Evolutionary conservation across 2,797 vertebrate species (phyloP).

Genomic region (Odontamblyopus lacepedii): DNA sequence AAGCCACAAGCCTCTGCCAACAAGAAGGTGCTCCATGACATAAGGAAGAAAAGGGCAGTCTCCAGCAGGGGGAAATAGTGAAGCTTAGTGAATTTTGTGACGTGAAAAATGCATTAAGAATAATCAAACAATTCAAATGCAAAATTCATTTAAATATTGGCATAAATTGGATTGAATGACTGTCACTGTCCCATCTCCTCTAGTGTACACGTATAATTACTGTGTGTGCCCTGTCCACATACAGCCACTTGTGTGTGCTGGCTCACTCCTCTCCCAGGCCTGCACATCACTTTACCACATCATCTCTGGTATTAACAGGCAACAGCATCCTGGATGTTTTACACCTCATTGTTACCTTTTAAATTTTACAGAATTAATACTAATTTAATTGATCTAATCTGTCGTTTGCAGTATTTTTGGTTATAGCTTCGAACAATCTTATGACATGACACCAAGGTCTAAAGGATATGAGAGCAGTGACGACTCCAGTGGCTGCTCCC

Average conservation of each 20-base stretch:
- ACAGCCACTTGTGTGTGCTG: background rate
- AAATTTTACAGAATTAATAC: background rate
- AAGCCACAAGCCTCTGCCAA: conserved; percentile 96
- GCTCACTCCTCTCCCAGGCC: background rate
- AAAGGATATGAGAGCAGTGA: conserved; percentile 98
- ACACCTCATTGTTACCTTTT: background rate
- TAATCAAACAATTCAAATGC: background rate
- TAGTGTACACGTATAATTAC: background rate
- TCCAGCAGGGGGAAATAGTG: conserved; percentile 98
- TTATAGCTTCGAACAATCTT: background rate
- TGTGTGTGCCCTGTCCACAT: background rate
- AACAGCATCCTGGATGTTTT: background rate
- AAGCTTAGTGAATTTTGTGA: conserved; percentile 98
- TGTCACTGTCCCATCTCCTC: background rate
- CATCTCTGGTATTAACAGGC: background rate
- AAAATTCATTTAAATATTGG: background rate
- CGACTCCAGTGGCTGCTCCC: conserved; percentile 92
- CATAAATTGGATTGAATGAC: background rate
- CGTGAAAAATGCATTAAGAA: conserved; percentile 84
- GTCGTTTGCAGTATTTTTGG: too few species aligned
- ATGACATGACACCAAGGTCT: background rate
- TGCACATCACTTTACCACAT: background rate
- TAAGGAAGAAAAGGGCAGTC: conserved; percentile 96
- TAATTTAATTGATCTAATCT: background rate
- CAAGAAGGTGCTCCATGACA: conserved; percentile 99